Evolutionary conservation across 2,888 invertebrate species (phyloP).

Genomic region (Cantharis rustica): DNA sequence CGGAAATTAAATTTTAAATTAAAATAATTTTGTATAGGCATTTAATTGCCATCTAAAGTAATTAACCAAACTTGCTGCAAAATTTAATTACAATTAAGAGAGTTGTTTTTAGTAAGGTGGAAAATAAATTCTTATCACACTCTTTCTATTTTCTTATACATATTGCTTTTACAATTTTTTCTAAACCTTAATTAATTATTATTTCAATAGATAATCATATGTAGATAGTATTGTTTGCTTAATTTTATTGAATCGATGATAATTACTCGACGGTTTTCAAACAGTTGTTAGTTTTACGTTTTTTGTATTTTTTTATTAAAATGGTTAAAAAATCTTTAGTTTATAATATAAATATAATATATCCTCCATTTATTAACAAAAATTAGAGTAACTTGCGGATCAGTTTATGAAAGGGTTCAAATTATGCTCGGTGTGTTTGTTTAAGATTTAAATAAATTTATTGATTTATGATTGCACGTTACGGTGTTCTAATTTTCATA

Average conservation of each 20-base stretch:
- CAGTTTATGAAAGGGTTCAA: background rate
- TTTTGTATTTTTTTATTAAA: background rate
- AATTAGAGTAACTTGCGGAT: background rate
- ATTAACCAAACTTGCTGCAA: constrained; percentile 40
- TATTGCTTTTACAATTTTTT: background rate
- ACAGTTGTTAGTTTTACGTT: background rate
- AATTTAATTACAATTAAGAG: constrained; percentile 45
- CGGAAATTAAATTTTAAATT: constrained; percentile 49
- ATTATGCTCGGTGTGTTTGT: background rate
- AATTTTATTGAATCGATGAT: background rate
- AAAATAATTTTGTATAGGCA: constrained; percentile 53
- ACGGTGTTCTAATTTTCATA: background rate
- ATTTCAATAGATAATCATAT: background rate
- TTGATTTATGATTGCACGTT: background rate
- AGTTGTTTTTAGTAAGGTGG: constrained; percentile 39
- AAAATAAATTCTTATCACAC: constrained; percentile 27
- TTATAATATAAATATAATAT: background rate
- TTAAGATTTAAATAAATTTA: background rate
- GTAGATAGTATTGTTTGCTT: background rate
- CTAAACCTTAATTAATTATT: background rate
- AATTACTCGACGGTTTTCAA: background rate
- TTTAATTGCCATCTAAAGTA: constrained; percentile 49
- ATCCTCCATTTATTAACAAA: background rate
- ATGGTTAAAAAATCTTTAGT: background rate
- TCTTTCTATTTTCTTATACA: constrained; percentile 11